Conservation (phyloP, 2,113 vertebrate genomes). For the Dipodomys merriami region DNA sequence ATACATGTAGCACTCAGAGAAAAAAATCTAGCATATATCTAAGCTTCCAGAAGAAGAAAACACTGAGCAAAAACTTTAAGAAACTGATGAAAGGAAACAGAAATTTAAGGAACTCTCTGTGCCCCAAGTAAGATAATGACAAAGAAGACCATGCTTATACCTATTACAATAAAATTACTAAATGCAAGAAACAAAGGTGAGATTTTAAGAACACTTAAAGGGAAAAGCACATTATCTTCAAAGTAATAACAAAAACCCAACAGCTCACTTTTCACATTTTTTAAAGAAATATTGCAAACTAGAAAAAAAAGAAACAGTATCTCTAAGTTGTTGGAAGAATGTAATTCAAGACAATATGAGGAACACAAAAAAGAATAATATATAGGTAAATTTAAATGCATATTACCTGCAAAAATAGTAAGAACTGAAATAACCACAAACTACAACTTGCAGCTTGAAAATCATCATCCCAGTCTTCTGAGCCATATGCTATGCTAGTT, state of each 20-base stretch:
- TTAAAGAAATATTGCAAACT: background rate
- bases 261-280: constrained; percentile 33
- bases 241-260: constrained; percentile 10
- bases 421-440: background rate
- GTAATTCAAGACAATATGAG: background rate
- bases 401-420: background rate
- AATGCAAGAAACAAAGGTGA: constrained; percentile 27
- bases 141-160: constrained; percentile 29
- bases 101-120: constrained; percentile 13
- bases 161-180: background rate
- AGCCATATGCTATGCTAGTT: background rate
- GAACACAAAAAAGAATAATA: background rate
- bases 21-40: background rate
- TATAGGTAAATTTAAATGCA: background rate
- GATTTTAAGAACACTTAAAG: constrained; percentile 35
- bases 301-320: constrained; percentile 43
- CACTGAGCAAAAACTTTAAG: background rate
- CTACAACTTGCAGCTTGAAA: background rate
- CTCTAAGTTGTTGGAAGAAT: constrained; percentile 6
- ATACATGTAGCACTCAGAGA: background rate
- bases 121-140: background rate
- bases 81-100: constrained; percentile 31
- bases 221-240: constrained; percentile 22
- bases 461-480: background rate
- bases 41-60: background rate